These are phyloP conservation scores for Molossus molossus DNA, from an alignment of 2,797 vertebrate genomes.

Conservation along the genomic window DNA sequence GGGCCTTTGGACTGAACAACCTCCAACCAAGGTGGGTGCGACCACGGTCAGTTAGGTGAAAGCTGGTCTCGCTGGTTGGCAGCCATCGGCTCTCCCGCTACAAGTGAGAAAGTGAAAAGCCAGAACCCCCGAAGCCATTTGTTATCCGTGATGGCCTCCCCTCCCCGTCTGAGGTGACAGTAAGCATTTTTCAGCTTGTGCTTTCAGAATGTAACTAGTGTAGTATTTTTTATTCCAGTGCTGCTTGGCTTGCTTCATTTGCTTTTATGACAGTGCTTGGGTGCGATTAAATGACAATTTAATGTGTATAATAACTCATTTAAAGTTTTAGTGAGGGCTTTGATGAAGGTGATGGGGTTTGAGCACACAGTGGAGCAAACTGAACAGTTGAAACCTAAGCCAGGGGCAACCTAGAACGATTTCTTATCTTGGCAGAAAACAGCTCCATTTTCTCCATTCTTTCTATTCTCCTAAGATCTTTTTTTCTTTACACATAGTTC, in stretches of 20 bases:
- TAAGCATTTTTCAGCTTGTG: conserved; percentile 78
- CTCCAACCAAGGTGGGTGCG: background rate
- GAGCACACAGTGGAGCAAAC: conserved; percentile 70
- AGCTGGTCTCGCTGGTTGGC: background rate
- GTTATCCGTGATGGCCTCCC: conserved; percentile 14
- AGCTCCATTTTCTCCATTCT: conserved; percentile 44
- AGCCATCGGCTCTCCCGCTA: background rate
- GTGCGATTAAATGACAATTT: conserved; percentile 86
- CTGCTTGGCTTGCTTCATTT: conserved; percentile 86
- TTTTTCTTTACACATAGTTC: background rate
- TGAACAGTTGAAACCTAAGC: conserved; percentile 68
- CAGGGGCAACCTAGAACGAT: conserved; percentile 65
- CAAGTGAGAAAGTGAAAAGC: background rate
- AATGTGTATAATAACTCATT: conserved; percentile 87
- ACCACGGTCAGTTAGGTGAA: background rate
- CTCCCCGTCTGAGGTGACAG: conserved; percentile 55
- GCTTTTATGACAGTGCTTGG: conserved; percentile 87
- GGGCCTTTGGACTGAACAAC: background rate
- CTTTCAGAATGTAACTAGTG: conserved; percentile 82
- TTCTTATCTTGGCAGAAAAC: conserved; percentile 68
- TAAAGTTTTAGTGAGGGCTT: conserved; percentile 84
- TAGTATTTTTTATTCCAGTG: conserved; percentile 83
- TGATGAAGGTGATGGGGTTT: conserved; percentile 84
- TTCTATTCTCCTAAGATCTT: conserved; percentile 4
- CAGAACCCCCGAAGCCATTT: conserved; percentile 1